Conservation (phyloP, 1,140 invertebrate species). For the Philopotamus ludificatus region DNA sequence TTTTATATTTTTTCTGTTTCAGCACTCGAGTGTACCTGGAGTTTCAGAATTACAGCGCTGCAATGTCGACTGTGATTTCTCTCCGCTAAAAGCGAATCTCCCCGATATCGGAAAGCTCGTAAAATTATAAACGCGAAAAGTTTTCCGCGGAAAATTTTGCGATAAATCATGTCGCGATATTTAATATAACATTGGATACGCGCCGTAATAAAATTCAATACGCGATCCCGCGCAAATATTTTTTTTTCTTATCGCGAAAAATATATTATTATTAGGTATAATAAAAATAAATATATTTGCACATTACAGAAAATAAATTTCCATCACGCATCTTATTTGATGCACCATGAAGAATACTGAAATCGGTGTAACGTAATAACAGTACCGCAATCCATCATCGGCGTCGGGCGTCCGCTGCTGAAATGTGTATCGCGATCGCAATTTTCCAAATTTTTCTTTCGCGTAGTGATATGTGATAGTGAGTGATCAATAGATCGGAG, state of each 20-base stretch:
- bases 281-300: background rate
- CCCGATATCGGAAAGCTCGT: no score
- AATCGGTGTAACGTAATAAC: background rate
- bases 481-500: background rate
- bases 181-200: constrained; percentile 14
- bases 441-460: background rate
- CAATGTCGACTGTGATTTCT: no score
- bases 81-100: background rate
- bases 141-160: background rate
- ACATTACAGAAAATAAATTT: background rate
- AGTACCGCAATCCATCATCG: background rate
- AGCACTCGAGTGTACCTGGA: no score
- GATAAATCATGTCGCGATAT: constrained; percentile 13
- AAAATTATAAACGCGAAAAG: background rate
- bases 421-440: background rate
- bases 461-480: constrained; percentile 10
- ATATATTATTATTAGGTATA: no score
- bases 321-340: background rate
- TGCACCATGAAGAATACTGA: constrained; percentile 1
- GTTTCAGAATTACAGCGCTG: no score
- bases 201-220: constrained; percentile 13
- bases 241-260: background rate
- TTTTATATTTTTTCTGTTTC: no score
- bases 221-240: background rate
- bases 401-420: background rate